A percentile compares a stretch with the other conserved stretches of the same genome.
Evolutionary conservation across 2,797 vertebrate species (phyloP).

Genomic region (Passerculus sandwichensis): DNA sequence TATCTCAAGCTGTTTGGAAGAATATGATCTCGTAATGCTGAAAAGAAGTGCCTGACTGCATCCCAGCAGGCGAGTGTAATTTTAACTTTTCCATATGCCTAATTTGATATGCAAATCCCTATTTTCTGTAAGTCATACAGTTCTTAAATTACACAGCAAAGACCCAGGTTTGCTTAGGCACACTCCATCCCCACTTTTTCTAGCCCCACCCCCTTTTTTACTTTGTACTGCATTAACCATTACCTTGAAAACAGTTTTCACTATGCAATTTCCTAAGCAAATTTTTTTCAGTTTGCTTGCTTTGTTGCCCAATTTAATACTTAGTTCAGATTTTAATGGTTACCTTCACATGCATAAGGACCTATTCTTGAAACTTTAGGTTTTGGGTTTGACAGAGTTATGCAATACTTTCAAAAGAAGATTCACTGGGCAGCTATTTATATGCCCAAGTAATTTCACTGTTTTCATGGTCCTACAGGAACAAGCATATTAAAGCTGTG

Average conservation of each 20-base stretch:
- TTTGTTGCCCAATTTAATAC: neutral
- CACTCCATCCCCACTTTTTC: neutral
- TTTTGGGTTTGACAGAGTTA: neutral
- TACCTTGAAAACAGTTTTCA: neutral
- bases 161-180: neutral
- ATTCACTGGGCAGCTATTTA: conserved; percentile 29
- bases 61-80: neutral
- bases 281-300: neutral
- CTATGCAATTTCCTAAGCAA: neutral
- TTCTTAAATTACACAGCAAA: neutral
- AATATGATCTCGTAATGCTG: conserved; percentile 22
- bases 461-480: neutral
- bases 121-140: neutral
- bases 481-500: neutral
- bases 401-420: neutral
- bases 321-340: neutral
- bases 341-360: neutral
- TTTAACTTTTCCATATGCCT: conserved; percentile 40
- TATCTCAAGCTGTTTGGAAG: conserved; percentile 54
- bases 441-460: conserved; percentile 4
- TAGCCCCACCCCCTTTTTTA: neutral
- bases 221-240: neutral
- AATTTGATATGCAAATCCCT: conserved; percentile 26
- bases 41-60: conserved; percentile 25
- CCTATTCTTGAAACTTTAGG: neutral